A percentile compares a stretch with the other conserved stretches of the same genome.
Conservation (phyloP, 2,797 vertebrate genomes). For the Acropternis orthonyx region DNA sequence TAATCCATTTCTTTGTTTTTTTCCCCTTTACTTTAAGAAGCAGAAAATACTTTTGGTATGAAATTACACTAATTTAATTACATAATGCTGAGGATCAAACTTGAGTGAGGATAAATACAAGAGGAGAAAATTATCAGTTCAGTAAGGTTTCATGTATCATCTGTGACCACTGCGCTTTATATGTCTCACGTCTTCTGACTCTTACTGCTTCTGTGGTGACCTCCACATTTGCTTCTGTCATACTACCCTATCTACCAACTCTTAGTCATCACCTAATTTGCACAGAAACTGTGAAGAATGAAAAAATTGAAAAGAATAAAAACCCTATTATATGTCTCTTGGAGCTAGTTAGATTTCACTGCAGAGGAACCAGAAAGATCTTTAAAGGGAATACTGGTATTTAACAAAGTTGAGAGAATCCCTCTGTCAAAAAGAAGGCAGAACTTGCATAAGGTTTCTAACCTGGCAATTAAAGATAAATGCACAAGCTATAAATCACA, state of each 20-base stretch:
- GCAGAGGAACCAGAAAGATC: not conserved
- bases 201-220: not conserved
- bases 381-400: not conserved
- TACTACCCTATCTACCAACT: not conserved
- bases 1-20: not conserved
- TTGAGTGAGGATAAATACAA: not conserved
- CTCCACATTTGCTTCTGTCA: not conserved
- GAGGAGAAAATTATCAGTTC: not conserved
- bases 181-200: not conserved
- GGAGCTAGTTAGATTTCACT: not conserved
- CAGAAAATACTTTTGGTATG: not conserved
- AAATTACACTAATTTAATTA: not conserved
- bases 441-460: not conserved
- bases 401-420: not conserved
- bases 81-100: not conserved
- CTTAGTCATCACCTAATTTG: not conserved
- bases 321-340: not conserved
- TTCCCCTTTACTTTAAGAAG: not conserved
- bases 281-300: not conserved
- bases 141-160: not conserved
- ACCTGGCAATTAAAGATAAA: not conserved
- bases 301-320: not conserved
- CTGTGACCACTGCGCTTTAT: not conserved
- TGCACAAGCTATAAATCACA: not conserved
- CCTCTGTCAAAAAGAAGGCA: not conserved